Conservation (phyloP, 2,797 vertebrate species). For the Acipenser transmontanus region DNA sequence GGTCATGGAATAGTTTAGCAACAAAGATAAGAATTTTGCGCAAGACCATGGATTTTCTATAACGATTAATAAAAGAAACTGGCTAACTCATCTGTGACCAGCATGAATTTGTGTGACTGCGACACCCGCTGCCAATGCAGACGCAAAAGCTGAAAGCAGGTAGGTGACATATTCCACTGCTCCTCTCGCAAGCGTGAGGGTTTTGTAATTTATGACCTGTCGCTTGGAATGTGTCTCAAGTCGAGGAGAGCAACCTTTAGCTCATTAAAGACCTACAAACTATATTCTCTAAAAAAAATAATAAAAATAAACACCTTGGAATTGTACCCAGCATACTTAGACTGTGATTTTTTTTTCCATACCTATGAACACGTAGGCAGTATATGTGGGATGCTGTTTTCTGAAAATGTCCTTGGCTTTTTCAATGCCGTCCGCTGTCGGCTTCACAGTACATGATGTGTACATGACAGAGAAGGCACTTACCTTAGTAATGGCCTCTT, state of each 20-base stretch:
- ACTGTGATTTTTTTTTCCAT: conserved; percentile 17
- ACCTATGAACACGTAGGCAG: conserved; percentile 56
- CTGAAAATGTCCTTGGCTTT: conserved; percentile 49
- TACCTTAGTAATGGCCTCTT: conserved; percentile 45
- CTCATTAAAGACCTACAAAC: neutral
- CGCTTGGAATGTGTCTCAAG: neutral
- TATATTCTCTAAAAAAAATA: conserved; percentile 16
- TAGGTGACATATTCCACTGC: conserved; percentile 6
- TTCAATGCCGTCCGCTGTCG: conserved; percentile 38
- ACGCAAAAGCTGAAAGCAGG: neutral
- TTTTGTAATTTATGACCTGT: conserved; percentile 24
- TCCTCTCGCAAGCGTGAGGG: conserved; percentile 8
- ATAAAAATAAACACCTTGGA: conserved; percentile 22
- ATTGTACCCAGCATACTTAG: conserved; percentile 2
- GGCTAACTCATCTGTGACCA: neutral
- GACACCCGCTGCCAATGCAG: neutral
- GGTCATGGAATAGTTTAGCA: conserved; percentile 10
- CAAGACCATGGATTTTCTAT: conserved; percentile 8
- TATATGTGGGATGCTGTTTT: conserved; percentile 44
- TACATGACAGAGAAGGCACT: conserved; percentile 55
- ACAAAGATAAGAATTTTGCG: conserved; percentile 7
- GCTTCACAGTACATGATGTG: conserved; percentile 45
- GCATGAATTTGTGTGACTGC: neutral
- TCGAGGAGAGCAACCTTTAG: neutral
- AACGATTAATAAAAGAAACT: neutral